Evolutionary conservation across 2,888 invertebrate genomes (phyloP), one percentile per base, ranked within the genome.

Genomic region (Cecidostiba fungosa): DNA sequence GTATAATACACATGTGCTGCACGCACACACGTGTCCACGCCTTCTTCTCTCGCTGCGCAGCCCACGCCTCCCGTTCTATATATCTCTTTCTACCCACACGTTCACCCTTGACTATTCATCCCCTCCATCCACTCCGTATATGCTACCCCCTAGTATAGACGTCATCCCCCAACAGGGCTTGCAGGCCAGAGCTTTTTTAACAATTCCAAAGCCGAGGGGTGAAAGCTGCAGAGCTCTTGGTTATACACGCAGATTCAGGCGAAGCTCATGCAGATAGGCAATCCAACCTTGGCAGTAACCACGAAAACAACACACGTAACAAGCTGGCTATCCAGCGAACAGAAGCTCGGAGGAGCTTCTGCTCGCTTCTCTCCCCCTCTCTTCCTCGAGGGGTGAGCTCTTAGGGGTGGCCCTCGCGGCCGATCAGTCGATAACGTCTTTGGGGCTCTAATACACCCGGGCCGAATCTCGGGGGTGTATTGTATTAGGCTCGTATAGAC

Each of bases 241-340:
- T 50, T 50, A 50, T 50, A 50, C 50, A 50, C 50, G 50, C 50
- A 50, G 50, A 59, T 59, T 8, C 54, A 59, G 54, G 66, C 16
- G n/a, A n/a, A 66, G n/a, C 66, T 66, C 43, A 69, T 78, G 66
- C 78, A 43, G 66, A 66, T 36, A 66, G 66, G 66, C 14, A 66
- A 26, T 16, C 19, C 74, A 62, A 84, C 76, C 80, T 82, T 85
- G 73, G 83, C 76, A 70, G 89, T 87, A 90, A 90, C 88, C 88
- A 89, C 89, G 91, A 90, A 91, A 91, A 90, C 92, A 91, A 92
- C 91, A 91, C 91, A 91, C 89, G 87, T 89, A 90, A 77, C 91
- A 89, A 89, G 89, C 87, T 78, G 39, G 19, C 50, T 90, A 92
- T 59, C 92, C 91, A 91, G 92, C 80, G 39, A 62, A 47, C 90